Conservation (phyloP, 2,888 invertebrate genomes). For the Proisotoma minuta region DNA sequence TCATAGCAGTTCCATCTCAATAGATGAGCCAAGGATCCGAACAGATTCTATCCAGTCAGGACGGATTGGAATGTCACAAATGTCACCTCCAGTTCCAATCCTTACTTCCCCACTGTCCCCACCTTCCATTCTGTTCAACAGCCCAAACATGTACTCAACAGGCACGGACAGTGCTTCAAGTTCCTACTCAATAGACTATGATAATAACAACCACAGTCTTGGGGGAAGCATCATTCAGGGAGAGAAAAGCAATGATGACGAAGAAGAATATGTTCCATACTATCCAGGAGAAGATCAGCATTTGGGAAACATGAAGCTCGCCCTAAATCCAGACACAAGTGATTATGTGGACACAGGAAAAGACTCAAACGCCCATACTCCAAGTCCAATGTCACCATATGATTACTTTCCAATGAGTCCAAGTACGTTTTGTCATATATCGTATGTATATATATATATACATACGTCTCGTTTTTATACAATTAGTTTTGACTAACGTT, state of each 20-base stretch:
- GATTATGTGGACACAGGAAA: conserved; percentile 44
- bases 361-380: conserved; percentile 33
- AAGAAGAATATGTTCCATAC: conserved; percentile 43
- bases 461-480: too few relatives aligned
- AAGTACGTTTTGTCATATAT: conserved; percentile 47
- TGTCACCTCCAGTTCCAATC: conserved; percentile 43
- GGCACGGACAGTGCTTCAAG: conserved; percentile 44
- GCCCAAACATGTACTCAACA: conserved; percentile 36
- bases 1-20: conserved; percentile 36
- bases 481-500: too few relatives aligned
- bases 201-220: conserved; percentile 42
- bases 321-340: conserved; percentile 34
- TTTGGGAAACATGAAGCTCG: conserved; percentile 30
- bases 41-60: conserved; percentile 41
- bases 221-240: conserved; percentile 1
- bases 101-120: conserved; percentile 22
- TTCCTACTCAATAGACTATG: conserved; percentile 43
- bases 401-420: conserved; percentile 59
- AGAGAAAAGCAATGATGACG: conserved; percentile 42
- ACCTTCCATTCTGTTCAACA: conserved; percentile 40
- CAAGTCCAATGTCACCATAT: conserved; percentile 55
- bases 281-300: conserved; percentile 37
- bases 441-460: too few relatives aligned
- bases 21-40: conserved; percentile 32
- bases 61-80: conserved; percentile 5